phyloP scores from a whole-genome alignment of 2,888 invertebrate species.

The Hermaeophaga mercurialis region DNA sequence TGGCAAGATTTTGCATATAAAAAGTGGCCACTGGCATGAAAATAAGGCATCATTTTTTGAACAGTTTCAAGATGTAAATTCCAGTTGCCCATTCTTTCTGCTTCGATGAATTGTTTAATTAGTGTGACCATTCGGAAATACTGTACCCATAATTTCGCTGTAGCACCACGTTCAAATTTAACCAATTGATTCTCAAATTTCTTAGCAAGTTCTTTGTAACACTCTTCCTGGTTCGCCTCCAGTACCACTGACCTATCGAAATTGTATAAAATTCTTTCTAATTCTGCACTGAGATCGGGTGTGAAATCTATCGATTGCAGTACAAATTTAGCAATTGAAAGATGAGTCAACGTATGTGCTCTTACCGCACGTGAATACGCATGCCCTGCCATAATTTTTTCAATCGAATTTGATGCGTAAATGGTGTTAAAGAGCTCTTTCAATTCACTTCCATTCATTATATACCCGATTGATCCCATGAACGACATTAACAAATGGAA shows the following conservation, averaged over 20 bases:
- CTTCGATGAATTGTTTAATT: conserved; percentile 11
- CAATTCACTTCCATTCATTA: not conserved
- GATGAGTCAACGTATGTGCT: not conserved
- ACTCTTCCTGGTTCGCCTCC: not conserved
- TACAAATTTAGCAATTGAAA: not conserved
- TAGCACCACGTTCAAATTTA: conserved; percentile 16
- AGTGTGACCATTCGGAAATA: conserved; percentile 16
- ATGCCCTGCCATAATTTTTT: conserved; percentile 35
- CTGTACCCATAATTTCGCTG: conserved; percentile 34
- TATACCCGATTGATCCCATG: not conserved
- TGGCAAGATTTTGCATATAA: conserved; percentile 36
- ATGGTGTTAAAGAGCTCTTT: conserved; percentile 2
- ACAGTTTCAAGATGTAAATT: conserved; percentile 25
- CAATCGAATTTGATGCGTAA: conserved; percentile 14
- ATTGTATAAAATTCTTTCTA: no score
- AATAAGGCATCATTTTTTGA: conserved; percentile 19
- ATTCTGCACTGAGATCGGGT: not conserved
- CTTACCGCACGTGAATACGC: conserved; percentile 6
- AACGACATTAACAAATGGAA: no score
- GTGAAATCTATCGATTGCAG: not conserved
- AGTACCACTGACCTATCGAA: no score
- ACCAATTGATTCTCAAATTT: conserved; percentile 18
- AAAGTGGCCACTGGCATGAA: conserved; percentile 24
- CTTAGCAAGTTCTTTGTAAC: conserved; percentile 1
- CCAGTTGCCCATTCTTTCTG: conserved; percentile 32